These are phyloP conservation scores for Lampris incognitus DNA, from an alignment of 2,113 vertebrate species.

Conservation along the genomic window DNA sequence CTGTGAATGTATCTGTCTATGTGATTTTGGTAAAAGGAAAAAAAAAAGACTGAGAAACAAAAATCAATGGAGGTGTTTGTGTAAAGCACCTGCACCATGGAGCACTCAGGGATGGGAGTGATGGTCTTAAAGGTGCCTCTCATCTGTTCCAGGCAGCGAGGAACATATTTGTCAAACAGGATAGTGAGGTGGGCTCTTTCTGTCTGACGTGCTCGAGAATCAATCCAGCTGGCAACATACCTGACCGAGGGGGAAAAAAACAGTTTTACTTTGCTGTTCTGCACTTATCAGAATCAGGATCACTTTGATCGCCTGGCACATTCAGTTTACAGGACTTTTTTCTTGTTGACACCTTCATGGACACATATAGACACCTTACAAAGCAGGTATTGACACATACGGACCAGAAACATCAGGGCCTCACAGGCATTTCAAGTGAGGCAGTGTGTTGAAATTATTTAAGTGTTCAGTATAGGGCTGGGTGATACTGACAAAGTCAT, in stretches of 20 bases:
- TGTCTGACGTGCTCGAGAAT: slow-evolving; percentile 78
- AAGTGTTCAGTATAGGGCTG: no score
- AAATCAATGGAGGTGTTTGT: slow-evolving; percentile 7
- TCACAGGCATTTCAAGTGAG: no score
- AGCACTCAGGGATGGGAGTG: slow-evolving; percentile 82
- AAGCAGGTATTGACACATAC: no score
- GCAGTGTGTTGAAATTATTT: no score
- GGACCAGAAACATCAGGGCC: no score
- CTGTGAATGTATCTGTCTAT: slow-evolving; percentile 8
- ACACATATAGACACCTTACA: neutral
- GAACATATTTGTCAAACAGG: slow-evolving; percentile 81
- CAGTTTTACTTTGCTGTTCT: neutral
- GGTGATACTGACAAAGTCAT: no score
- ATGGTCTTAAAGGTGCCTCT: slow-evolving; percentile 81
- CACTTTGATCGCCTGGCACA: neutral
- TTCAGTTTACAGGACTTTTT: neutral
- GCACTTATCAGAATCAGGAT: neutral
- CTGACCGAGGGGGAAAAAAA: slow-evolving; percentile 42
- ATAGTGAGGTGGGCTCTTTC: slow-evolving; percentile 82
- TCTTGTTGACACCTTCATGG: neutral
- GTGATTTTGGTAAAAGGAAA: neutral
- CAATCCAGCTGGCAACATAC: slow-evolving; percentile 81
- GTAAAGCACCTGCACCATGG: slow-evolving; percentile 76
- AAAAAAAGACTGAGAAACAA: neutral
- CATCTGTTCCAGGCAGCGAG: slow-evolving; percentile 80